Evolutionary conservation across 2,797 vertebrate species (phyloP), one percentile per base, ranked within the genome.

Genomic region (Heliangelus exortis): DNA sequence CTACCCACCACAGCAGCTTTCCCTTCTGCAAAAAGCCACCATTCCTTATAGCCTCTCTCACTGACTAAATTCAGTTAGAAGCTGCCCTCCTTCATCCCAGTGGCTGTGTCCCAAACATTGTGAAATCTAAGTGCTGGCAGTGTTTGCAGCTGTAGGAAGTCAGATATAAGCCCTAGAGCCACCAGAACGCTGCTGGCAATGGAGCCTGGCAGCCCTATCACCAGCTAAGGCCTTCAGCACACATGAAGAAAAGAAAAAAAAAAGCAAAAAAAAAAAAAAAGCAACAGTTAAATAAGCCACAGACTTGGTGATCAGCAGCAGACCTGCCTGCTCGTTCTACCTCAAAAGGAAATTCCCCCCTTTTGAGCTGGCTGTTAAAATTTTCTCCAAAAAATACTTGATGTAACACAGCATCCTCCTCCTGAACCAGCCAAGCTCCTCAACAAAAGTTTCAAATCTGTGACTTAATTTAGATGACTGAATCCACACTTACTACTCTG

Each of bases 121-220:
- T 83, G 93, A 92, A 96, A 95, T 89, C 74, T 87, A 81, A 77
- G 43, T 20, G 34, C 58, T 89, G 69, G 88, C 59, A 89, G 41
- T 4, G 0, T 85, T 75, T 78, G 51, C 90, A 89, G 73, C 82
- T 91, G 89, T 93, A 94, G 92, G 93, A 96, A 96, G 85, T 92
- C 92, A 96, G 92, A 93, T 94, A 96, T n/a, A 87, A 89, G 55
- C 62, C 34, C 29, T 43, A 63, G 51, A 53, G 34, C 34, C 65
- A 93, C n/a, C 61, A 78, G 66, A 23, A 69, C 1, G 0, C 84
- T 89, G 53, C 47, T 85, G 53, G 47, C 75, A 85, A 43, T 48
- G 61, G 72, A 87, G 54, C 43, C 65, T 55, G 57, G 65, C 54
- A 94, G 62, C 26, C 61, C 84, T 83, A 75, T 86, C 73, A 62